These are phyloP conservation scores for Disparrhopalites patrizii DNA, from an alignment of 2,888 invertebrate species.

Conservation along the genomic window DNA sequence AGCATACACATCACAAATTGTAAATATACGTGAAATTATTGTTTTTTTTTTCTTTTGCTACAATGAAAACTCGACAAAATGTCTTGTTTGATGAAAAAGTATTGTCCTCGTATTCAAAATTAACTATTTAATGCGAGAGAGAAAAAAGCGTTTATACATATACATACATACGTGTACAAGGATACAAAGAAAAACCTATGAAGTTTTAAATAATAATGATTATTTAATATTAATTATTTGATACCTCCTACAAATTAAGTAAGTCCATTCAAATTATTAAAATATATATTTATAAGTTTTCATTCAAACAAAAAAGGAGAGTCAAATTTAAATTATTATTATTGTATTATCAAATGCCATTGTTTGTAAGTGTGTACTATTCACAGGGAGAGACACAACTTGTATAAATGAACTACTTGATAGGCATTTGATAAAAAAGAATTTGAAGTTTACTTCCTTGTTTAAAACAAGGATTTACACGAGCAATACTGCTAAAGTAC, in stretches of 20 bases:
- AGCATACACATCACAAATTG: too few relatives aligned
- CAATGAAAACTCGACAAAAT: too few relatives aligned
- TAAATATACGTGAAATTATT: too few relatives aligned
- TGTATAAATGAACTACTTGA: not conserved
- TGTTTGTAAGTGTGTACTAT: not conserved
- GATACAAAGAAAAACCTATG: not conserved
- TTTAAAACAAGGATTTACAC: not conserved
- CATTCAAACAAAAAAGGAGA: not conserved
- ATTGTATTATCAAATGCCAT: too few relatives aligned
- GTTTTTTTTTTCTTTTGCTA: too few relatives aligned
- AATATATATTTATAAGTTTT: too few relatives aligned
- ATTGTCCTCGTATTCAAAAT: slow-evolving; percentile 22
- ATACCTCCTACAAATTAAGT: not conserved
- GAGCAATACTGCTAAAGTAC: too few relatives aligned
- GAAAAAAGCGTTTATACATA: too few relatives aligned
- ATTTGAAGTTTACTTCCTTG: not conserved
- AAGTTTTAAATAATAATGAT: not conserved
- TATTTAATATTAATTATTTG: not conserved
- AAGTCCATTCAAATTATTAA: slow-evolving; percentile 8
- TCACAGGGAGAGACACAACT: not conserved
- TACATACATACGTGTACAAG: too few relatives aligned
- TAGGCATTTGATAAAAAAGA: not conserved
- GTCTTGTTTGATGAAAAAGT: slow-evolving; percentile 1
- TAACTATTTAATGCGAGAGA: too few relatives aligned
- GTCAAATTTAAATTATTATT: too few relatives aligned